Evolutionary conservation across 2,797 vertebrate species (phyloP), one percentile per base, ranked within the genome.

Genomic region (Sandelia bainsii): DNA sequence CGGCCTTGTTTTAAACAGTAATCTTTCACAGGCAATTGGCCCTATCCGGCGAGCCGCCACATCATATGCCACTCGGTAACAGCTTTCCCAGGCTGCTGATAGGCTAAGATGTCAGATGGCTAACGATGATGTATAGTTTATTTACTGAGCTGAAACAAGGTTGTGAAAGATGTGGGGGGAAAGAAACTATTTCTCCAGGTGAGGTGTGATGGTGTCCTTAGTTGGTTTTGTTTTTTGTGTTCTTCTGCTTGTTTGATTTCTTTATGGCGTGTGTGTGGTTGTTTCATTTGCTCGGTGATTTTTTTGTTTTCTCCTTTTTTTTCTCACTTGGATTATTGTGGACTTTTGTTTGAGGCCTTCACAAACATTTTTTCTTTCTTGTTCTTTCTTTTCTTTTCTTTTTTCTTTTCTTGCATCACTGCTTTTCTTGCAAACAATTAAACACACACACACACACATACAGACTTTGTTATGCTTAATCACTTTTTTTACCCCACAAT

Each of bases 51-150:
- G n/a, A 61, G 79, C 75, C 68, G 45, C 72, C 87, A 77, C 84
- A 75, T 84, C 76, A 56, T 70, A 48, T 67, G 74, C 84, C 87
- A 75, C 81, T 80, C 82, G 80, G 82, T 91, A 91, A 90, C 86
- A 87, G 86, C 86, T 83, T 87, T 86, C 75, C 77, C 74, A 58
- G 77, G 64, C 75, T 58, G 67, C 71, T 87, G 82, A 90, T 89
- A 83, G 88, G 91, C 77, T 63, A 0, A 59, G 70, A 77, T 60
- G 83, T 75, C 88, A 85, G 81, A 79, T 74, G 82, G 85, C 73
- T 92, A 92, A 91, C 78, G 45, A 91, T 91, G 91, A 92, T 81
- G 87, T 88, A 92, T 91, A 81, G 87, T 89, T 93, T 91, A 91
- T 92, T 92, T 90, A 90, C 84, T 82, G 72, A 82, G 79, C 75